Conservation (phyloP, 2,888 invertebrate species). For the Nesidiocoris tenuis region DNA sequence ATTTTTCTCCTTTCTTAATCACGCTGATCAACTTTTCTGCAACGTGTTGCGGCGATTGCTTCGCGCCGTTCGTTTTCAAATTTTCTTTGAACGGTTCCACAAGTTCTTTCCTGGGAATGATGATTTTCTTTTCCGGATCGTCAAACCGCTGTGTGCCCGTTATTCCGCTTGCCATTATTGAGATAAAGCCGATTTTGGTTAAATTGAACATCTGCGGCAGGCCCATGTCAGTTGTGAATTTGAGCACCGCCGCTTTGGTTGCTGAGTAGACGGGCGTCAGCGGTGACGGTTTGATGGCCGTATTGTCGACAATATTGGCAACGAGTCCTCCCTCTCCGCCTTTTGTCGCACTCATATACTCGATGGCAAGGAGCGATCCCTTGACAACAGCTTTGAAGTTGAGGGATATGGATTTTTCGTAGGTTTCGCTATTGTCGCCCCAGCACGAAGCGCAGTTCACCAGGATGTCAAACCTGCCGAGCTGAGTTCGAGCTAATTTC, state of each 20-base stretch:
- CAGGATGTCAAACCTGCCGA: conserved; percentile 35
- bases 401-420: conserved; percentile 39
- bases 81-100: conserved; percentile 1
- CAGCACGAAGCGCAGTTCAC: conserved; percentile 44
- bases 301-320: conserved; percentile 18
- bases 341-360: conserved; percentile 14
- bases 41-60: conserved; percentile 15
- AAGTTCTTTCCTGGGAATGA: conserved; percentile 12
- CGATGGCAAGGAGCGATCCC: conserved; percentile 24
- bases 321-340: conserved; percentile 32
- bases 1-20: conserved; percentile 11
- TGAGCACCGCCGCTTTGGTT: conserved; percentile 41
- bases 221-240: conserved; percentile 43
- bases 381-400: conserved; percentile 39
- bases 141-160: background rate
- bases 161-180: conserved; percentile 7
- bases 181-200: conserved; percentile 21
- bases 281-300: conserved; percentile 14
- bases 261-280: conserved; percentile 43
- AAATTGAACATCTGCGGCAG: conserved; percentile 7
- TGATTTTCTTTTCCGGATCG: conserved; percentile 14
- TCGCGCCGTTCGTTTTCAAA: background rate
- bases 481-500: conserved; percentile 29
- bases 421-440: conserved; percentile 37
- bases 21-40: conserved; percentile 3